A percentile compares a stretch with the other conserved stretches of the same genome.
These are phyloP conservation scores for Chrysochloris asiatica DNA, from an alignment of 2,113 vertebrate genomes.

Conservation along the genomic window DNA sequence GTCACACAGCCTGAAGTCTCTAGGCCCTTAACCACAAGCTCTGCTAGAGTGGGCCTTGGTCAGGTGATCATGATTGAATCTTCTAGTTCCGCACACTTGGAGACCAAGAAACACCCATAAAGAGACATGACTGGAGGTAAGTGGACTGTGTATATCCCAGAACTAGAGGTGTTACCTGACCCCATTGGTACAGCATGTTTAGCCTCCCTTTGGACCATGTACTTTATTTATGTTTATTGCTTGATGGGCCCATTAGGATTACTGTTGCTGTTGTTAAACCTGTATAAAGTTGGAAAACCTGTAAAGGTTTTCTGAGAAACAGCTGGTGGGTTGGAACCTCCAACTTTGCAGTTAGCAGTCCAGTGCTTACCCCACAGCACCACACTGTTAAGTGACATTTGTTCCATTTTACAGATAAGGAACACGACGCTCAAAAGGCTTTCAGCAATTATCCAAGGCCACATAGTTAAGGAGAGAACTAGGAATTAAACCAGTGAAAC, in stretches of 20 bases:
- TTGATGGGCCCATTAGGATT: background rate
- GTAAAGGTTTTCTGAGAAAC: no score
- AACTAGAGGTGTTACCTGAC: background rate
- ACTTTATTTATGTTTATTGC: no score
- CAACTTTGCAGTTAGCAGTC: no score
- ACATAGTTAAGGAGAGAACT: background rate
- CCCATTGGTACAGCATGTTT: accelerated
- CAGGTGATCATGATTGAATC: accelerated
- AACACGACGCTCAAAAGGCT: no score
- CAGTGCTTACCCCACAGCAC: no score
- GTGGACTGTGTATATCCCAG: no score
- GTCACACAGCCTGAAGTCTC: background rate
- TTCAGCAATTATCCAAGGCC: background rate
- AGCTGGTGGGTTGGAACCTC: no score
- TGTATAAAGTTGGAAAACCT: no score
- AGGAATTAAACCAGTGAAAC: accelerated
- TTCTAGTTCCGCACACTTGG: background rate
- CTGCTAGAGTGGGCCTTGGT: background rate
- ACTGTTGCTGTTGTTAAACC: no score
- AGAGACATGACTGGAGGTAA: background rate
- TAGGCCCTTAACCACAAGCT: background rate
- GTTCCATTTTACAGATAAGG: background rate
- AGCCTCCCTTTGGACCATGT: background rate
- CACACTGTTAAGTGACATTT: no score
- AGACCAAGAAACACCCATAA: background rate